Conservation (phyloP, 2,113 vertebrate genomes). For the Poeciliopsis occidentalis region DNA sequence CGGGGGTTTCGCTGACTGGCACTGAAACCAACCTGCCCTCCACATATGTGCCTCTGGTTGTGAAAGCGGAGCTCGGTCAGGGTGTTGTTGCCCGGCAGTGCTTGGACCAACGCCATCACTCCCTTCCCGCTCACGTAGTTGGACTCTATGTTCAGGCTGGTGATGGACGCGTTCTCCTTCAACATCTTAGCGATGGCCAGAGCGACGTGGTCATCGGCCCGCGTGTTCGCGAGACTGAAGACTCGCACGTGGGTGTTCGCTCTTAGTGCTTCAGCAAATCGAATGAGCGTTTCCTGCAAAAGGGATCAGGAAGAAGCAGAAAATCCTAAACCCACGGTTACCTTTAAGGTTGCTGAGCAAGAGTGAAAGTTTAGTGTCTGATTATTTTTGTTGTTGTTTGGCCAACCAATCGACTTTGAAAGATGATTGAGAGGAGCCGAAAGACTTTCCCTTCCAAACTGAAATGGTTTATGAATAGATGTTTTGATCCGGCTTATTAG, state of each 20-base stretch:
- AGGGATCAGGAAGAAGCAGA: not conserved
- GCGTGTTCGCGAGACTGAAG: conserved; percentile 93
- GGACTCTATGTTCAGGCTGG: conserved; percentile 92
- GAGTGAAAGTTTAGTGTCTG: no score
- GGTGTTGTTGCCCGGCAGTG: conserved; percentile 86
- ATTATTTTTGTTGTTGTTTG: no score
- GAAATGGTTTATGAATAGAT: no score
- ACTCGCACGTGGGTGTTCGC: conserved; percentile 87
- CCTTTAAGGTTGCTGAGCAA: no score
- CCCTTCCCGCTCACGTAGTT: conserved; percentile 96
- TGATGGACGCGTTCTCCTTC: conserved; percentile 86
- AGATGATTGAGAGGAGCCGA: no score
- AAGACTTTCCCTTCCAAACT: no score
- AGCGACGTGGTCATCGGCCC: conserved; percentile 88
- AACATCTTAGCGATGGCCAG: conserved; percentile 90
- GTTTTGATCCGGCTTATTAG: no score
- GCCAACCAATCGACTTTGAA: no score
- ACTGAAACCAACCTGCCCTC: conserved; percentile 78
- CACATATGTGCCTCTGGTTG: conserved; percentile 97
- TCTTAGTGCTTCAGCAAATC: conserved; percentile 89
- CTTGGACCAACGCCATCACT: conserved; percentile 89
- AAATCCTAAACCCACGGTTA: not conserved
- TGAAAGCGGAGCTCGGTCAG: conserved; percentile 96
- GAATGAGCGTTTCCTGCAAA: conserved; percentile 84
- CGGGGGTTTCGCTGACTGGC: not conserved